Evolutionary conservation across 64 coral and sea anemone genomes (phyloP), one percentile per base, ranked within the genome.

Genomic region (Dendrophyllia cribrosa): DNA sequence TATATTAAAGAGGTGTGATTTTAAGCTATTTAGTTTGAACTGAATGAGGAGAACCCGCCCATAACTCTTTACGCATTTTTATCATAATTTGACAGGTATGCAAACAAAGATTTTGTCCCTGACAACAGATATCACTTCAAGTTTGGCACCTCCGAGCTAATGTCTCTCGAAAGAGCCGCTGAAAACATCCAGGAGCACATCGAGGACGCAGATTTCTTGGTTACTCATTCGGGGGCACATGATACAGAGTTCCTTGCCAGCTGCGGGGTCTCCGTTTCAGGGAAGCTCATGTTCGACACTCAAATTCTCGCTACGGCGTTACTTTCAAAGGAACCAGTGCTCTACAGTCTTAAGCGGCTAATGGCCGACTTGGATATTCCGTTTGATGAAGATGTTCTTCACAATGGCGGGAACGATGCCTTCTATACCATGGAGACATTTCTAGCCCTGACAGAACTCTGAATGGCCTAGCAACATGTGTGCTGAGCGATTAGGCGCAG

Each of bases 251-350:
- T 89, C 23, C 58, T 94, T 20, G 69, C 34, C 9, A 48, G 64
- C 4, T 78, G 66, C 23, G 92, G 71, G 3, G 80, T 94, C 70
- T 20, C 8, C 0, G 60, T 89, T 0, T 22, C 60, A 72, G 67
- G 49, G 17, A 94, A 89, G 66, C 44, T 14, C 5, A 94, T 94
- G 59, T 89, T 94, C 26, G 92, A 94, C 46, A 94, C 92, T 13
- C 92, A 94, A 55, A n/a, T 77, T 6, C 63, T 94, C 43, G 86
- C 86, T 9, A 58, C 89, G 92, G 86, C 86, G 44, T 10, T 89
- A 24, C 75, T 94, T 16, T 60, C 92, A 14, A 22, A 66, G 58
- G 92, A 86, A 0, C 74, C 73, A 3, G 26, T 9, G 16, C 17
- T 44, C 8, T 94, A 87, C 66, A 71, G 92, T 48, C 87, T 94